Conservation (phyloP, 2,888 invertebrate species). For the Altica lythri region DNA sequence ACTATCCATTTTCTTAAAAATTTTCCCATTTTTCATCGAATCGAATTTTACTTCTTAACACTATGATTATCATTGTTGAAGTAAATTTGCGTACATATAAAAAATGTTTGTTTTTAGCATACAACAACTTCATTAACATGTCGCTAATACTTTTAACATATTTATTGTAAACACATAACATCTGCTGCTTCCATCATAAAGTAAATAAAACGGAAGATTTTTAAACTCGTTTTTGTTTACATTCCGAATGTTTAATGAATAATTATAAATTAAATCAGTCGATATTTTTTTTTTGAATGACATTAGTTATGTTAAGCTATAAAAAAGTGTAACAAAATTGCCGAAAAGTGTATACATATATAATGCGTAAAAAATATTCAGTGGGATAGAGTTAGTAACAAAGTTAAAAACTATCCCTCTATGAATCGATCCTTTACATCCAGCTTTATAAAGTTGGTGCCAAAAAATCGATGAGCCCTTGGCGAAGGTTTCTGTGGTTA, state of each 20-base stretch:
- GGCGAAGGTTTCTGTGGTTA: too few relatives aligned
- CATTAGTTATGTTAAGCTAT: too few relatives aligned
- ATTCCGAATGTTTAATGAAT: constrained; percentile 1
- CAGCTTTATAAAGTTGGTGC: too few relatives aligned
- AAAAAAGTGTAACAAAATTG: too few relatives aligned
- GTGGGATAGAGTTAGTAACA: neutral
- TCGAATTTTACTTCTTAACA: neutral
- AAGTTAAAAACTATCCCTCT: neutral
- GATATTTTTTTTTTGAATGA: too few relatives aligned
- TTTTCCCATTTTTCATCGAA: constrained; percentile 7
- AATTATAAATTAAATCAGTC: neutral
- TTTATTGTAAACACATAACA: constrained; percentile 14
- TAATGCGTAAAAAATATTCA: too few relatives aligned
- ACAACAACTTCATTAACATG: constrained; percentile 24
- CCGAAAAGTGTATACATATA: too few relatives aligned
- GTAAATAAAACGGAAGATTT: neutral
- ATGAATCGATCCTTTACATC: too few relatives aligned
- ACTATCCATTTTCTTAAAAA: constrained; percentile 6
- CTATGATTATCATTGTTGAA: neutral
- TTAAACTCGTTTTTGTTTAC: constrained; percentile 14
- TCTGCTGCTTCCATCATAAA: constrained; percentile 3
- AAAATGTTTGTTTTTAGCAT: constrained; percentile 11
- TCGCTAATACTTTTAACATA: constrained; percentile 22
- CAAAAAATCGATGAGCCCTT: too few relatives aligned
- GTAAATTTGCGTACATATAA: constrained; percentile 3